Evolutionary conservation across 2,888 invertebrate species (phyloP).

Genomic region (Metellina segmentata): DNA sequence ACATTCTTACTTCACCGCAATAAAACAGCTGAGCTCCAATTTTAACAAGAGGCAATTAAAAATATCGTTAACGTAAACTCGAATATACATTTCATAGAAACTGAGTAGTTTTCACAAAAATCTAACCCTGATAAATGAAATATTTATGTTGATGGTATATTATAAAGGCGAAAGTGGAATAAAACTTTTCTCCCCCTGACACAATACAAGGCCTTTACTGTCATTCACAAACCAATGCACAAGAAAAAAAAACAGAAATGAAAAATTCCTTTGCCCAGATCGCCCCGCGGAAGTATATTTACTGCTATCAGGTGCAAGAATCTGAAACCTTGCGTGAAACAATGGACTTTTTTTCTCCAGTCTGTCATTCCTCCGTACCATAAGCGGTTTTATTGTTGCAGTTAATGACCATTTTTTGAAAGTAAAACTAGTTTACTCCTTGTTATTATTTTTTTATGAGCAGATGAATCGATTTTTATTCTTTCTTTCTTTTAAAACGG

Average conservation of each 20-base stretch:
- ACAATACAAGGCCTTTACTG: constrained; percentile 1
- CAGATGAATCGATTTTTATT: neutral
- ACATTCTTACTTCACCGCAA: too few species aligned
- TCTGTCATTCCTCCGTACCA: constrained; percentile 15
- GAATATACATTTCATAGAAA: too few species aligned
- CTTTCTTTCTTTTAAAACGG: neutral
- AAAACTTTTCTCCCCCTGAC: neutral
- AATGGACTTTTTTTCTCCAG: constrained; percentile 49
- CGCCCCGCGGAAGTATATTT: neutral
- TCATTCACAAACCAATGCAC: neutral
- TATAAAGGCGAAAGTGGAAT: neutral
- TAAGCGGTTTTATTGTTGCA: constrained; percentile 28
- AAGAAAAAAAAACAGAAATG: neutral
- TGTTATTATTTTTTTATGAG: neutral
- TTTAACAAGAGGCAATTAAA: too few species aligned
- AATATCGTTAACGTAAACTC: too few species aligned
- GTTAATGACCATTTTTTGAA: constrained; percentile 13
- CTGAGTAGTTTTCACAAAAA: too few species aligned
- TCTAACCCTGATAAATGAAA: too few species aligned
- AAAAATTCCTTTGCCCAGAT: neutral
- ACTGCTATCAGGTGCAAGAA: constrained; percentile 19
- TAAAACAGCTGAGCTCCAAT: too few species aligned
- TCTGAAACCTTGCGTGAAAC: constrained; percentile 54
- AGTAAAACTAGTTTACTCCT: constrained; percentile 23
- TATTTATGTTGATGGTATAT: too few species aligned